Evolutionary conservation across 2,888 invertebrate species (phyloP).

Genomic region (Diachrysia chrysitis): DNA sequence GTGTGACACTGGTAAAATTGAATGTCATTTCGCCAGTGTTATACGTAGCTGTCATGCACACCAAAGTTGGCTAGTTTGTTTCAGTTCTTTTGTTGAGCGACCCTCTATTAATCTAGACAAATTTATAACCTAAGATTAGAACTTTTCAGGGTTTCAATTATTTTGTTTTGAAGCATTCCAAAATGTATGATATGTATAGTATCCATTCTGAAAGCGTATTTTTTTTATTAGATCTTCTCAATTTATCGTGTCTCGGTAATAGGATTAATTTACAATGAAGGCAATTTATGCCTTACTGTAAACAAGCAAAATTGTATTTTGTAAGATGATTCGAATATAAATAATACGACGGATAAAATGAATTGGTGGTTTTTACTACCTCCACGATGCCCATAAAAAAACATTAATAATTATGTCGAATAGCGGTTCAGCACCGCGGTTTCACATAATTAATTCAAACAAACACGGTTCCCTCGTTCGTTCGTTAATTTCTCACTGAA

Average conservation of each 20-base stretch:
- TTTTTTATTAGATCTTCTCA: too few relatives aligned
- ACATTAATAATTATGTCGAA: not conserved
- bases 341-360: not conserved
- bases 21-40: too few relatives aligned
- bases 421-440: not conserved
- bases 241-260: too few relatives aligned
- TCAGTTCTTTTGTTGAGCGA: too few relatives aligned
- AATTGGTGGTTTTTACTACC: not conserved
- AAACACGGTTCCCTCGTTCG: slow-evolving; percentile 21
- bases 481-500: slow-evolving; percentile 32
- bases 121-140: too few relatives aligned
- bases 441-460: slow-evolving; percentile 24
- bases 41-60: too few relatives aligned
- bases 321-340: not conserved
- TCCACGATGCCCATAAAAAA: not conserved
- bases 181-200: not conserved
- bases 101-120: too few relatives aligned
- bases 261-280: not conserved
- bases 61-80: too few relatives aligned
- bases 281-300: not conserved
- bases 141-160: not conserved
- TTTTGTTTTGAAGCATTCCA: not conserved
- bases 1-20: too few relatives aligned
- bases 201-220: not conserved
- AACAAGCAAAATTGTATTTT: not conserved